Evolutionary conservation across 23 tunicate species (phyloP), one percentile per base, ranked within the genome.

Genomic region (Styela clava): DNA sequence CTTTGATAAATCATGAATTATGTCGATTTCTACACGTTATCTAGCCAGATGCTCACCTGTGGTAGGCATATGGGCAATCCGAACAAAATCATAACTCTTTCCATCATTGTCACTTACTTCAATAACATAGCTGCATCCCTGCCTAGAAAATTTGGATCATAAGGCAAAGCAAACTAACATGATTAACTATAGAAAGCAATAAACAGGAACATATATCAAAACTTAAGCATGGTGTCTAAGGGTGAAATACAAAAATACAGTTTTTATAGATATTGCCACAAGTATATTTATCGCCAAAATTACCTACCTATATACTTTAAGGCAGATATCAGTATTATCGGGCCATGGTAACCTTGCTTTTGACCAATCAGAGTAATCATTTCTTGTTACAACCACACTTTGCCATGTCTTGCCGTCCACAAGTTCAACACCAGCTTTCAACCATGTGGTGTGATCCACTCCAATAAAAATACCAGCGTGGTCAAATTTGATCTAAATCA

Each of bases 281-380:
- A n/a, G n/a, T n/a, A n/a, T n/a, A n/a, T n/a, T n/a, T n/a, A n/a
- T n/a, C n/a, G n/a, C n/a, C 56, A 44, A 7, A 44, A 44, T 5
- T 12, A 44, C 56, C 22, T 68, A 91, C 97, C 97, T 82, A 68
- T 91, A 91, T 22, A 91, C 84, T 23, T 82, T 74, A 0, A 91
- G 27, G 69, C 79, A 91, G 9, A 91, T 90, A 79, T 91, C 97
- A 32, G 61, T 86, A 12, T 68, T 86, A 16, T 74, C 44, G 27
- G 63, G 67, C 97, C 97, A 91, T 1, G 97, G 87, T 28, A 74
- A 64, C n/a, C 78, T 86, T 24, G 90, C 76, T 56, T 86, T 91
- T n/a, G 97, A 91, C 97, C 97, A 91, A 86, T 91, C 97, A 34
- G 97, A 91, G 63, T 71, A 91, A 69, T 91, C 85, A 33, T 67